These are phyloP conservation scores for Galemys pyrenaicus DNA, from an alignment of 2,113 vertebrate species.

Conservation along the genomic window DNA sequence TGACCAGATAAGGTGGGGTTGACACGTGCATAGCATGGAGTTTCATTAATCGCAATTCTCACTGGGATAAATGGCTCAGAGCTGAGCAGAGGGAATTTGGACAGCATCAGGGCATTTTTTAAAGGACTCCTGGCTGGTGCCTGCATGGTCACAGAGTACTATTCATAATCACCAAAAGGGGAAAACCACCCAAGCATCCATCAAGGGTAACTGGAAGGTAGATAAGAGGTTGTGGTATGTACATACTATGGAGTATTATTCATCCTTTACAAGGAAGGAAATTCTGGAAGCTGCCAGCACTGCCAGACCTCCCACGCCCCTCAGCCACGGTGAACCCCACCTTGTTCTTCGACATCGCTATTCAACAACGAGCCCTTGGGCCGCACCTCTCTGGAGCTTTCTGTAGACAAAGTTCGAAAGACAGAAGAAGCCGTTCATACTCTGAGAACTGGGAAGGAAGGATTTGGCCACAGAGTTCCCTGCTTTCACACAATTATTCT, in stretches of 20 bases:
- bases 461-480: too few relatives aligned
- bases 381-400: too few relatives aligned
- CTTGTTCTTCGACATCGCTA: too few relatives aligned
- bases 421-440: too few relatives aligned
- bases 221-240: background rate
- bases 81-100: background rate
- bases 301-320: too few relatives aligned
- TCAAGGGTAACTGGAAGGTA: background rate
- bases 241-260: background rate
- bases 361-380: too few relatives aligned
- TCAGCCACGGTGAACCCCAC: too few relatives aligned
- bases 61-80: background rate
- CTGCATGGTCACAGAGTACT: background rate
- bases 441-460: too few relatives aligned
- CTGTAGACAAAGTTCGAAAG: too few relatives aligned
- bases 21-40: background rate
- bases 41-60: background rate
- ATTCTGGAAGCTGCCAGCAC: too few relatives aligned
- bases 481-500: too few relatives aligned
- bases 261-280: background rate
- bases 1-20: too few relatives aligned
- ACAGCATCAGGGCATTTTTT: background rate
- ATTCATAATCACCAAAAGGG: background rate
- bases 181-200: background rate
- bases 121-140: background rate